phyloP scores from a whole-genome alignment of 2,888 invertebrate genomes.

The Amiota minor region DNA sequence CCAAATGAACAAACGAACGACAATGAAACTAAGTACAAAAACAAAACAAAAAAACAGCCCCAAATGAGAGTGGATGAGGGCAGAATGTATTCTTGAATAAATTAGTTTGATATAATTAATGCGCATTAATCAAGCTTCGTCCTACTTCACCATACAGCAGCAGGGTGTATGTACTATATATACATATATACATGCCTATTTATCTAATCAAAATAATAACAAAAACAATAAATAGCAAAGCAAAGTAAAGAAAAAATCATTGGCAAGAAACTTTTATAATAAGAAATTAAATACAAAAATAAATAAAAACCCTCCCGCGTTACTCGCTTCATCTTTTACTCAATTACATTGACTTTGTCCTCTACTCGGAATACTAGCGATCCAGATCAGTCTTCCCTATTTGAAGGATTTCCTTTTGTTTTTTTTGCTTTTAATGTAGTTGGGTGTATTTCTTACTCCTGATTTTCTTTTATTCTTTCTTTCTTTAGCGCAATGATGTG shows the following conservation, averaged over 20 bases:
- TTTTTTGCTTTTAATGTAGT: not conserved
- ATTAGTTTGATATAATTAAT: slow-evolving; percentile 60
- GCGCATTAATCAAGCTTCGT: slow-evolving; percentile 57
- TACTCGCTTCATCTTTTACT: not conserved
- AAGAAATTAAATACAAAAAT: slow-evolving; percentile 21
- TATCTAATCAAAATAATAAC: slow-evolving; percentile 1
- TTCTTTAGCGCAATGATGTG: not conserved
- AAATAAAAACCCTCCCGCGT: slow-evolving; percentile 5
- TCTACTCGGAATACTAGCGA: too few relatives aligned
- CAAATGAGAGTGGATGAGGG: not conserved
- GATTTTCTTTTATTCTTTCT: not conserved
- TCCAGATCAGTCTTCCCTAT: not conserved
- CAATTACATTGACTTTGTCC: not conserved
- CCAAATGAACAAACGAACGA: not conserved
- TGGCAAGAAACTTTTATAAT: slow-evolving; percentile 12
- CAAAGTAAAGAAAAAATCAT: not conserved
- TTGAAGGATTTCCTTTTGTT: not conserved
- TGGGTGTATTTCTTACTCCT: not conserved
- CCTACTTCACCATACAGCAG: slow-evolving; percentile 46
- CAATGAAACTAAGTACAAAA: not conserved
- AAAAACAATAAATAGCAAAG: not conserved
- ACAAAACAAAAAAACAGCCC: not conserved
- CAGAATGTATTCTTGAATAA: slow-evolving; percentile 43
- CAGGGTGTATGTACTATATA: not conserved
- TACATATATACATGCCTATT: not conserved